These are phyloP conservation scores for Chiroxiphia lanceolata DNA, from an alignment of 2,797 vertebrate species.

Conservation along the genomic window DNA sequence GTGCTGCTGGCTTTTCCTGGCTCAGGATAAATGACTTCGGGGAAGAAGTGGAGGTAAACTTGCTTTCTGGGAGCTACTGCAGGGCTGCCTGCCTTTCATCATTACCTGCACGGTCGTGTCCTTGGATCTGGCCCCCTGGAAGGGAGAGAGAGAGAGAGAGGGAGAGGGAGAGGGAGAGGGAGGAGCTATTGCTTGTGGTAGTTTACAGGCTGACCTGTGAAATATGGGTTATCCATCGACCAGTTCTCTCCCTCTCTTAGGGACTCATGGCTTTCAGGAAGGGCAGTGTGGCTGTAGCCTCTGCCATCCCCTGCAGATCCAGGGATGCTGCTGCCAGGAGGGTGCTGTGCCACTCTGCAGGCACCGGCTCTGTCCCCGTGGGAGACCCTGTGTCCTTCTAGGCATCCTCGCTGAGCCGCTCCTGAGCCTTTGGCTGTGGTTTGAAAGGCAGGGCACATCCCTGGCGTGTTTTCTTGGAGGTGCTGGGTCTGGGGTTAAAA, in stretches of 20 bases:
- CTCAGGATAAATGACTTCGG: background rate
- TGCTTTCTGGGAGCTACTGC: background rate
- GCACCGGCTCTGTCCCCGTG: rapidly evolving
- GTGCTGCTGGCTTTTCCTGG: background rate
- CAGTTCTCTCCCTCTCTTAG: background rate
- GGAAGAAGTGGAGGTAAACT: background rate
- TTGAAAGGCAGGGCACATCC: background rate
- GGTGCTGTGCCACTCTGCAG: background rate
- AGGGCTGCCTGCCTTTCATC: background rate
- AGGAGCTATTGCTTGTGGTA: rapidly evolving
- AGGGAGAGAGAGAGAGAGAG: background rate
- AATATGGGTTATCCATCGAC: background rate
- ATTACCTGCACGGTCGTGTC: background rate
- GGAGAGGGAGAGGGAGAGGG: background rate
- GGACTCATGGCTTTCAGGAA: background rate
- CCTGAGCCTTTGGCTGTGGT: background rate
- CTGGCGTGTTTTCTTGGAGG: background rate
- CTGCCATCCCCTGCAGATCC: background rate
- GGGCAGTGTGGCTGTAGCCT: background rate
- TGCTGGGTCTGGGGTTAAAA: background rate
- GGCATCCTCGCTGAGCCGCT: rapidly evolving
- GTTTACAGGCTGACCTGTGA: background rate
- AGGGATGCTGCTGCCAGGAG: background rate
- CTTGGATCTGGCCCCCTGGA: background rate
- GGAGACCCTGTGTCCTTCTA: background rate